Conservation (phyloP, 1,140 invertebrate genomes). For the Cherax destructor region DNA sequence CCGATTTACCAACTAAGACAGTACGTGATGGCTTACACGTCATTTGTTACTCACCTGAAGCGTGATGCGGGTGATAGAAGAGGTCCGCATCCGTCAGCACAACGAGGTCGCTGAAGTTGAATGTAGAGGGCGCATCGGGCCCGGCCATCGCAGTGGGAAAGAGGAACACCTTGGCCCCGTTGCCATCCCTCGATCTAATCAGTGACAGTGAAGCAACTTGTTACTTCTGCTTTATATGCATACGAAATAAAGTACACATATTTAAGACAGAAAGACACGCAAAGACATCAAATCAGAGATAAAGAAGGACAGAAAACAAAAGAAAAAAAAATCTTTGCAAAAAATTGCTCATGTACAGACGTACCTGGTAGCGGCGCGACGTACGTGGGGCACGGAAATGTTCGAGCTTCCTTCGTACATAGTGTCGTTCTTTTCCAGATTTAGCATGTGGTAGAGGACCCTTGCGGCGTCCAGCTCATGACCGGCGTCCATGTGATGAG, state of each 20-base stretch:
- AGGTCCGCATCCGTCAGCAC: constrained; percentile 75
- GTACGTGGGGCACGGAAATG: constrained; percentile 44
- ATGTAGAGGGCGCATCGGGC: constrained; percentile 75
- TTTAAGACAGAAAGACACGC: no score
- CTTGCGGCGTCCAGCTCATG: constrained; percentile 75
- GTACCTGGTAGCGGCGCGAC: constrained; percentile 65
- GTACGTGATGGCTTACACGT: no score
- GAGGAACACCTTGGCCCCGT: constrained; percentile 74
- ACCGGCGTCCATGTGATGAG: constrained; percentile 75
- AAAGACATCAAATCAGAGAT: no score
- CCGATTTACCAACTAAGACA: no score
- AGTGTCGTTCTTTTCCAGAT: constrained; percentile 53
- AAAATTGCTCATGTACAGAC: background rate
- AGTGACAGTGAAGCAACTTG: no score
- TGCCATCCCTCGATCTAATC: no score
- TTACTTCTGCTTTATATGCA: no score
- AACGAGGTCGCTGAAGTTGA: constrained; percentile 75
- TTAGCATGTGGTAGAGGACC: constrained; percentile 71
- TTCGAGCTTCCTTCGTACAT: constrained; percentile 9
- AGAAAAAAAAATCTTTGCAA: no score
- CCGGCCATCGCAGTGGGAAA: constrained; percentile 75
- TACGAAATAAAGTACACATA: no score
- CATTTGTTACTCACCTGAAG: constrained; percentile 39
- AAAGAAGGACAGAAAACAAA: no score
- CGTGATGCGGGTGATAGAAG: constrained; percentile 67